Conservation (phyloP, 2,113 vertebrate species). For the Pyrgilauda ruficollis region DNA sequence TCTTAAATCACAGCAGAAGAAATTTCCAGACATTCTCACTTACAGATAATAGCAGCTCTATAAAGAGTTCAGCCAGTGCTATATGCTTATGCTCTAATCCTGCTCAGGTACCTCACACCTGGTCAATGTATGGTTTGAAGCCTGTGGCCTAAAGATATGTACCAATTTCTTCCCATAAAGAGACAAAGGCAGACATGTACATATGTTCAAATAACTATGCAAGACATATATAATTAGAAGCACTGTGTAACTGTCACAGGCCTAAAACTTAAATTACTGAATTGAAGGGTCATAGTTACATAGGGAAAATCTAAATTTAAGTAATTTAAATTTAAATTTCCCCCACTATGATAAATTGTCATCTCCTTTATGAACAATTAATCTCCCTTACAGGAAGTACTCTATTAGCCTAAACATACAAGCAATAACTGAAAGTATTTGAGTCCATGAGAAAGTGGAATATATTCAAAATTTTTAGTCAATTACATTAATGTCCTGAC, state of each 20-base stretch:
- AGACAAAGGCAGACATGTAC: neutral
- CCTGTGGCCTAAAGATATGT: neutral
- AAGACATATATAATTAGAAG: neutral
- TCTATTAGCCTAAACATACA: neutral
- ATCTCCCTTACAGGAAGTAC: neutral
- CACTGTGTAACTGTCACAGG: neutral
- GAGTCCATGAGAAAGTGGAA: neutral
- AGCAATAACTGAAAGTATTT: neutral
- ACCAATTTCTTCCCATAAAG: neutral
- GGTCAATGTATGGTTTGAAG: neutral
- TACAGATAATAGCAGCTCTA: neutral
- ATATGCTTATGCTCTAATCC: neutral
- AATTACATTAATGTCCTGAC: neutral
- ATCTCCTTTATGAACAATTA: neutral
- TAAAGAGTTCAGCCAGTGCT: neutral
- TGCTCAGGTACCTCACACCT: neutral
- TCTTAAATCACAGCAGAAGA: neutral
- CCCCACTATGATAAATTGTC: neutral
- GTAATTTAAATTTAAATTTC: neutral
- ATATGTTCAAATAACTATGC: neutral
- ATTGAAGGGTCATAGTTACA: neutral
- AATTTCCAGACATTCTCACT: neutral
- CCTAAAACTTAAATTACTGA: neutral
- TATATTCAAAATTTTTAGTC: neutral
- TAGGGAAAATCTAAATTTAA: neutral